Base-by-base conservation (phyloP, 2,797 vertebrate species). In the Rhynchotus rufescens region DNA sequence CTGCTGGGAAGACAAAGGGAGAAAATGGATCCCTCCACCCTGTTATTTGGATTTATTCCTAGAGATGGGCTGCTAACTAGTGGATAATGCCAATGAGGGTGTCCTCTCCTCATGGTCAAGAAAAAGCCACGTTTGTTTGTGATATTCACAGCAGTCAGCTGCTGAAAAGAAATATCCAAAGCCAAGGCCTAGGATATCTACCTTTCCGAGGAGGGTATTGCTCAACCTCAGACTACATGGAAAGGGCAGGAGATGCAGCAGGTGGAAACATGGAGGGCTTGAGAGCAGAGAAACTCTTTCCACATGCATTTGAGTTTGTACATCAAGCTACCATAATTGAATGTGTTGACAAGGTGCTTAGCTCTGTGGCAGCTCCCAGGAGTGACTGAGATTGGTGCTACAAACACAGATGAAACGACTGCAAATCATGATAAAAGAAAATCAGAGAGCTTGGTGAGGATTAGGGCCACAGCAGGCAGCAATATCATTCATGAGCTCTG, bases 291-390 rank as follows among this genome's bases (percentile, higher is more conserved):
- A 45, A 87, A 11, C 1, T 1, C 15, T 34, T 20, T 38, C 38
- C 69, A 40, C 1, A 0, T 0, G 2, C 13, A 21, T 15, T 30
- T 2, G 6, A 59, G 32, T 2, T 62, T 62, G 28, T 22, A 30
- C 3, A 56, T 11, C 23, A 34, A 26, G 14, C 28, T 32, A 65
- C 36, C 38, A 34, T 19, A 42, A 21, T 4, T 32, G 26, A 40
- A 2, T 0, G 32, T n/a, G 73, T 8, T 38, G 21, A 3, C n/a
- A 1, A 2, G 44, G 61, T 25, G 6, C 61, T 44, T 52, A 66
- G 57, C 49, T 54, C 23, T 61, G 26, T 42, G 22, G 47, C 4
- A 12, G 22, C 65, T 65, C 80, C 79, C 69, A 68, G 61, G 42
- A 60, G 8, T 2, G 15, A 23, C 80, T 42, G 36, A 12, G 68